A percentile compares a stretch with the other conserved stretches of the same genome.
Evolutionary conservation across 2,113 vertebrate genomes (phyloP).

Genomic region (Illadopsis cleaveri): DNA sequence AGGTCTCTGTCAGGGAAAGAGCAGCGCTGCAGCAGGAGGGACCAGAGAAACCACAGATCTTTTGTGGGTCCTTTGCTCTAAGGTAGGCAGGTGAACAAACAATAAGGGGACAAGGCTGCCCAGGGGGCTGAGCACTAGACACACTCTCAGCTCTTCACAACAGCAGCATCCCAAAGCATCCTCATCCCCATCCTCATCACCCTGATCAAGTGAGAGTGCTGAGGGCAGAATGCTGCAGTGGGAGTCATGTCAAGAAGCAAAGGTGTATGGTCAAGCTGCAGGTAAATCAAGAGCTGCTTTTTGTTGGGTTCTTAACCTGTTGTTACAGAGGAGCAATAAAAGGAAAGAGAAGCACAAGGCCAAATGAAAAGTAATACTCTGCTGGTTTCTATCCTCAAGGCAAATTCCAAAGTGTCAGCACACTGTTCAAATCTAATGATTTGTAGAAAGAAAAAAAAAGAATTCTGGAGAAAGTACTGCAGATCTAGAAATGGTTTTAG

Average conservation of each 20-base stretch:
- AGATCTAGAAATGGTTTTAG: slow-evolving; percentile 29
- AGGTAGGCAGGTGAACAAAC: background rate
- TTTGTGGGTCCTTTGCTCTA: background rate
- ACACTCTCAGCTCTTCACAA: background rate
- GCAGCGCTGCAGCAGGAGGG: background rate
- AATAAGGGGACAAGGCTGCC: background rate
- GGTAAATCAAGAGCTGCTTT: background rate
- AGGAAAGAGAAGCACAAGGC: background rate
- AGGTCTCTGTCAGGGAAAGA: background rate
- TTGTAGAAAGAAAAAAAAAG: background rate
- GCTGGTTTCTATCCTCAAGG: background rate
- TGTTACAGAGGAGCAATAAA: background rate
- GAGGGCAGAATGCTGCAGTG: background rate
- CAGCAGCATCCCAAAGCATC: background rate
- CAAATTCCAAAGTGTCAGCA: background rate
- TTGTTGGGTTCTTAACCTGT: background rate
- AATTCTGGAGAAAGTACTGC: background rate
- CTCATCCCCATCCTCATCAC: background rate
- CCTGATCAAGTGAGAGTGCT: background rate
- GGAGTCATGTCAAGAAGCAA: background rate
- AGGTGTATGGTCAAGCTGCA: background rate
- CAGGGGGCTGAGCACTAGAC: background rate
- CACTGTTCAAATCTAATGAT: slow-evolving; percentile 1
- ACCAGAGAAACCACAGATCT: background rate
- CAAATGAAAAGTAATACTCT: slow-evolving; percentile 23